Percentiles rank a stretch among this genome's conserved stretches.
phyloP scores from a whole-genome alignment of 2,113 vertebrate genomes.

The Scolopax mira region DNA sequence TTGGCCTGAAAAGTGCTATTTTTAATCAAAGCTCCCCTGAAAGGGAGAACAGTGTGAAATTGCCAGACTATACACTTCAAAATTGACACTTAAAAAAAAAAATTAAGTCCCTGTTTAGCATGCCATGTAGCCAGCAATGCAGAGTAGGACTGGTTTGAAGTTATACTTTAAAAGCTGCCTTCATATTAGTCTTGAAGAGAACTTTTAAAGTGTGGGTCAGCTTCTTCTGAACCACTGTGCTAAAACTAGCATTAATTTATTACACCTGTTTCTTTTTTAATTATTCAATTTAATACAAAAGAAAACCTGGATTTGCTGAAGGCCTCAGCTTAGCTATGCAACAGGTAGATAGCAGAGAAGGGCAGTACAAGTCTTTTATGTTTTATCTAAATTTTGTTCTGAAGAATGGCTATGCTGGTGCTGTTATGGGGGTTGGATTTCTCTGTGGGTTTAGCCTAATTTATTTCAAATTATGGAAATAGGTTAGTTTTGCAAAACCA shows the following conservation, averaged over 20 bases:
- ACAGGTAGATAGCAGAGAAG: neutral
- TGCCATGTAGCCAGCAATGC: neutral
- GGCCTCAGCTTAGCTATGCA: neutral
- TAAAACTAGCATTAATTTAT: neutral
- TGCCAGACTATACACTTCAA: neutral
- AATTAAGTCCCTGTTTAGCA: neutral
- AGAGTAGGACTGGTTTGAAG: neutral
- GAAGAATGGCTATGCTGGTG: neutral
- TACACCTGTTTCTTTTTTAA: neutral
- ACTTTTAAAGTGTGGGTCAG: neutral
- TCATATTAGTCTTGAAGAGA: neutral
- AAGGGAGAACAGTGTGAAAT: neutral
- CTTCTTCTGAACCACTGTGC: neutral
- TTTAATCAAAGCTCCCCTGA: neutral
- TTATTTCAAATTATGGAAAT: neutral
- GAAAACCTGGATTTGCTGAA: neutral
- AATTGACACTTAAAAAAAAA: neutral
- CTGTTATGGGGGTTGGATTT: neutral
- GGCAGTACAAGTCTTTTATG: neutral
- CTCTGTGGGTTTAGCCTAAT: conserved; percentile 40
- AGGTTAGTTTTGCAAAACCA: conserved; percentile 28
- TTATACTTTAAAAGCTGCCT: neutral
- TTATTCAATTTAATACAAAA: neutral
- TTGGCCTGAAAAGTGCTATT: neutral
- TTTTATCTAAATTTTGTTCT: neutral